These are phyloP conservation scores for Myripristis murdjan DNA, from an alignment of 2,797 vertebrate species.

Conservation along the genomic window DNA sequence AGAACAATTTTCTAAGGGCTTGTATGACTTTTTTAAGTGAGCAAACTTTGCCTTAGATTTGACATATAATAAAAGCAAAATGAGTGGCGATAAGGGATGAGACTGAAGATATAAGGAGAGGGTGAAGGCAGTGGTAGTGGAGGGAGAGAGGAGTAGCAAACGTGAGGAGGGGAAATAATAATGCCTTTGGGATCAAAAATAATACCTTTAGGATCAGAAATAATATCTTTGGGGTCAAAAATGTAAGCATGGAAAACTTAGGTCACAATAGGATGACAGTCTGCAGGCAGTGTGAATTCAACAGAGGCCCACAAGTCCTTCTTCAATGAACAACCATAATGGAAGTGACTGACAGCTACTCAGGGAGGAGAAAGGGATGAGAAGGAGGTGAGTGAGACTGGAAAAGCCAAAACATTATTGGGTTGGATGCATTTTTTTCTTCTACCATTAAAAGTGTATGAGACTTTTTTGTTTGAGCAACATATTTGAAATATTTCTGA, in stretches of 20 bases:
- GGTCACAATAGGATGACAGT: too few species aligned
- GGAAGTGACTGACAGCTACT: neutral
- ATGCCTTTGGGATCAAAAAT: neutral
- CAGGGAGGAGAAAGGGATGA: neutral
- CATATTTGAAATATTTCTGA: too few species aligned
- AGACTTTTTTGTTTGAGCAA: too few species aligned
- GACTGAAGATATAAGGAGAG: neutral
- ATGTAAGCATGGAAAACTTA: neutral
- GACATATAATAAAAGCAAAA: conserved; percentile 5
- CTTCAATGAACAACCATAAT: neutral
- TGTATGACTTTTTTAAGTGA: too few species aligned
- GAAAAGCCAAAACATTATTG: too few species aligned
- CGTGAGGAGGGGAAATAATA: conserved; percentile 4
- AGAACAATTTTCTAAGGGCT: too few species aligned
- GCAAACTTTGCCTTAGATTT: neutral
- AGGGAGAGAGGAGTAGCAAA: neutral
- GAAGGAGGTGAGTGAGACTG: too few species aligned
- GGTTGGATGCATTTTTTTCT: too few species aligned
- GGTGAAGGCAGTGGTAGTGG: neutral
- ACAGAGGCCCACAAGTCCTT: too few species aligned
- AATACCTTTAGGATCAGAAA: too few species aligned
- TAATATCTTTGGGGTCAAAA: neutral
- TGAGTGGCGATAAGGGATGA: conserved; percentile 11
- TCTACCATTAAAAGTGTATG: too few species aligned
- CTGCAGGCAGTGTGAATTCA: too few species aligned